Evolutionary conservation across 1,140 invertebrate genomes (phyloP).

Genomic region (Heliconius himera): DNA sequence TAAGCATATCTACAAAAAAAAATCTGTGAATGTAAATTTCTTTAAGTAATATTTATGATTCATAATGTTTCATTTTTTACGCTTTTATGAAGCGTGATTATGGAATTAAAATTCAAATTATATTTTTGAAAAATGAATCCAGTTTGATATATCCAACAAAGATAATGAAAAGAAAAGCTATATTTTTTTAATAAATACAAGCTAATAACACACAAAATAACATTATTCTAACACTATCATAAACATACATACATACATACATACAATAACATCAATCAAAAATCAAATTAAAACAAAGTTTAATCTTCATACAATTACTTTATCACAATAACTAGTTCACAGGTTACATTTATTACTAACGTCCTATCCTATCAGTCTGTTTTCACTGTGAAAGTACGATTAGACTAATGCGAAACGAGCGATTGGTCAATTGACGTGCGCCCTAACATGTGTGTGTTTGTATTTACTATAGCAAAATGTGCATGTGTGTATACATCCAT

Average conservation of each 20-base stretch:
- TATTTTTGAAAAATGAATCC: too few species aligned
- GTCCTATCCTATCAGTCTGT: conserved; percentile 8
- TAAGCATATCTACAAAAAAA: not conserved
- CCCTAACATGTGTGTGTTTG: conserved; percentile 16
- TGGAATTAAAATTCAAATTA: too few species aligned
- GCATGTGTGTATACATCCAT: not conserved
- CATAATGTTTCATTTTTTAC: too few species aligned
- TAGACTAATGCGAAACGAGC: conserved; percentile 11
- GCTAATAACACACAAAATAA: not conserved
- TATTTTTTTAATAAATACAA: too few species aligned
- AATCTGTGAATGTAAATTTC: not conserved
- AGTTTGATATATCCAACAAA: too few species aligned
- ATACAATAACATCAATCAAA: not conserved
- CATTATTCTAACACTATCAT: not conserved
- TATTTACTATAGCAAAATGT: not conserved
- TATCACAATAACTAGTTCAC: conserved; percentile 6
- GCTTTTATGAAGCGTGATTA: too few species aligned
- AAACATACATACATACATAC: not conserved
- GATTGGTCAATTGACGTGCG: conserved; percentile 27
- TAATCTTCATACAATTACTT: not conserved
- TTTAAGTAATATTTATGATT: not conserved
- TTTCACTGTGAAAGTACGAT: conserved; percentile 22
- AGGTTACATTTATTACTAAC: not conserved
- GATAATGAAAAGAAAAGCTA: too few species aligned
- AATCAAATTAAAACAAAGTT: not conserved